These are phyloP conservation scores for Acrossocheilus wenchowensis DNA, from an alignment of 2,797 vertebrate genomes.

Conservation along the genomic window DNA sequence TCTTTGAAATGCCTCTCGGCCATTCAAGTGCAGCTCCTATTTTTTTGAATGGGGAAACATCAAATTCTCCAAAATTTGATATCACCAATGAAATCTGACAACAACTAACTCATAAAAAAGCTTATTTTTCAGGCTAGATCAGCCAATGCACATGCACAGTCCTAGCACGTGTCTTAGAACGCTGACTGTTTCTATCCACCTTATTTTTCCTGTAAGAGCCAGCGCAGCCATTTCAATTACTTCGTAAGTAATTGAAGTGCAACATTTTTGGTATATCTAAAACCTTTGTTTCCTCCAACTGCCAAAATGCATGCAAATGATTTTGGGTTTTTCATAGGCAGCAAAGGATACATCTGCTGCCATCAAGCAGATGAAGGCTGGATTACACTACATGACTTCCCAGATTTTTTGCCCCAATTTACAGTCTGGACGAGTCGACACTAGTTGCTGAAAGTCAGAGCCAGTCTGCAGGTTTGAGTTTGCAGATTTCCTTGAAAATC, in stretches of 20 bases:
- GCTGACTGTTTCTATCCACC: neutral
- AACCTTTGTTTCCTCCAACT: neutral
- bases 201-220: no score
- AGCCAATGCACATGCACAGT: neutral
- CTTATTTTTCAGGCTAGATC: neutral
- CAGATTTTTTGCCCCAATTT: neutral
- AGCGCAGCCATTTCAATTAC: no score
- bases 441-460: neutral
- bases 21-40: neutral
- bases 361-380: neutral
- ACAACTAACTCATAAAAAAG: neutral
- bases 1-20: neutral
- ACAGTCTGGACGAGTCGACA: neutral
- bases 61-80: neutral
- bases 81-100: neutral
- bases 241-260: neutral
- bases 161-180: neutral
- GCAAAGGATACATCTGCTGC: neutral
- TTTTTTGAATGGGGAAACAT: neutral
- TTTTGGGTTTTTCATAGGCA: neutral
- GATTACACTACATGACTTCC: neutral
- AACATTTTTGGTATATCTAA: no score
- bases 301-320: neutral
- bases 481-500: neutral
- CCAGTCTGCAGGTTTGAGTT: neutral